Base-by-base conservation (phyloP, 2,797 vertebrate genomes). In the Antennarius maculatus region DNA sequence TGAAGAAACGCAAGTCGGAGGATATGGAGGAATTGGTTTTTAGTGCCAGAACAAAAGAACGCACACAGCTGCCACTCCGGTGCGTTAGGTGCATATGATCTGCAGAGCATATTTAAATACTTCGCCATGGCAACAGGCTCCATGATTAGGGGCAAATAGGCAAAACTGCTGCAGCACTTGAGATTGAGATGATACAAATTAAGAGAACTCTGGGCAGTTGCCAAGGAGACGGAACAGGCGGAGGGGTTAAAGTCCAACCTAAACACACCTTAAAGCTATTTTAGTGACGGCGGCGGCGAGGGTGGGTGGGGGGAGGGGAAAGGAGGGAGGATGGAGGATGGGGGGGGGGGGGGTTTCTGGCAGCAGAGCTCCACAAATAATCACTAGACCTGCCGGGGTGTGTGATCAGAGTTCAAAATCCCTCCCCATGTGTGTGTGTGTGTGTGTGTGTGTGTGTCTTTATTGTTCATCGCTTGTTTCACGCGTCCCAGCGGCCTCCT, bases 261-360 rank as follows among this genome's bases (percentile, higher is more conserved):
- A 91, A 92, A 91, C 91, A 91, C 86, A 92, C 88, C 91, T 93
- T 90, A 87, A 84, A 91, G 91, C 88, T 91, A 91, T 92, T 92
- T 92, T 87, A 87, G 88, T 88, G 88, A 86, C 85, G 77, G 81
- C 49, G 49, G 71, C 16, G 71, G 63, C 80, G 37, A 14, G 54
- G 4, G 15, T 39, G 66, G 76, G 67, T 16, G 69, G 74, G 70
- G 73, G 74, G 66, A 74, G 67, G 29, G 72, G 77, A 66, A 72
- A 77, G 71, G 41, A 42, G 66, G 71, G 55, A 37, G 51, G 61
- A 45, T 5, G 18, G 45, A 16, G 67, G 0, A 2, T 39, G 45
- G 18, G 51, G 41, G 31, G 52, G 72, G 43, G 12, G 64, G 41
- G 47, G 68, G 46, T 23, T 64, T 71, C 74, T 72, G 76, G 83